phyloP scores from a whole-genome alignment of 1,140 invertebrate genomes.

The Microplitis mediator region DNA sequence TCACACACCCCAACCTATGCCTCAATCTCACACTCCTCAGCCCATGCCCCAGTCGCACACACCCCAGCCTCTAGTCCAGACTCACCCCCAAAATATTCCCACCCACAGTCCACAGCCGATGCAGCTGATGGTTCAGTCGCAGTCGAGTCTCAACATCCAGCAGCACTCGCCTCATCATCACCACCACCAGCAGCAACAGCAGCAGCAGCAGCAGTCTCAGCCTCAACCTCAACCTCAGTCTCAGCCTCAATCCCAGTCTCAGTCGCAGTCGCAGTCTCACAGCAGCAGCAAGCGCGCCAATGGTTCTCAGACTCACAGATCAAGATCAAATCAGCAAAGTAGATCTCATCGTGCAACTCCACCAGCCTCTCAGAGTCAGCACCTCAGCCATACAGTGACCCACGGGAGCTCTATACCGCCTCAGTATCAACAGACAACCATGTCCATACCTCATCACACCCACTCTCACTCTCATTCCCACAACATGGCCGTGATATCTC shows the following conservation, averaged over 20 bases:
- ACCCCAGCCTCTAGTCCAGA: slow-evolving; percentile 51
- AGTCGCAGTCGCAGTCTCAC: slow-evolving; percentile 53
- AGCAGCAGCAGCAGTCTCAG: slow-evolving; percentile 52
- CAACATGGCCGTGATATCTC: slow-evolving; percentile 65
- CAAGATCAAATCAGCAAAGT: slow-evolving; percentile 49
- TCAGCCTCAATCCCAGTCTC: slow-evolving; percentile 51
- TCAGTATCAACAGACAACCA: slow-evolving; percentile 58
- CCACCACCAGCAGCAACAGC: slow-evolving; percentile 50
- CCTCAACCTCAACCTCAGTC: slow-evolving; percentile 43
- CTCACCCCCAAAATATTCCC: slow-evolving; percentile 50
- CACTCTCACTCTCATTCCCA: slow-evolving; percentile 63
- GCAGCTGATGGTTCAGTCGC: slow-evolving; percentile 30
- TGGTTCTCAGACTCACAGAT: slow-evolving; percentile 55
- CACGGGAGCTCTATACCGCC: slow-evolving; percentile 42
- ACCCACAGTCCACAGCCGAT: slow-evolving; percentile 51
- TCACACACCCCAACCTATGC: slow-evolving; percentile 40
- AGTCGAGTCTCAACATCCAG: slow-evolving; percentile 51
- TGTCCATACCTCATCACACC: slow-evolving; percentile 53
- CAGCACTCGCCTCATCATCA: slow-evolving; percentile 53
- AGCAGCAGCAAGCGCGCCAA: slow-evolving; percentile 55
- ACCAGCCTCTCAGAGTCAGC: slow-evolving; percentile 47
- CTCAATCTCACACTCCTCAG: slow-evolving; percentile 56
- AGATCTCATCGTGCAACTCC: slow-evolving; percentile 53
- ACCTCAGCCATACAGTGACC: slow-evolving; percentile 31
- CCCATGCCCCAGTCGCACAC: slow-evolving; percentile 58